Base-by-base conservation (phyloP, 2,888 invertebrate species). In the Eulithis testata region DNA sequence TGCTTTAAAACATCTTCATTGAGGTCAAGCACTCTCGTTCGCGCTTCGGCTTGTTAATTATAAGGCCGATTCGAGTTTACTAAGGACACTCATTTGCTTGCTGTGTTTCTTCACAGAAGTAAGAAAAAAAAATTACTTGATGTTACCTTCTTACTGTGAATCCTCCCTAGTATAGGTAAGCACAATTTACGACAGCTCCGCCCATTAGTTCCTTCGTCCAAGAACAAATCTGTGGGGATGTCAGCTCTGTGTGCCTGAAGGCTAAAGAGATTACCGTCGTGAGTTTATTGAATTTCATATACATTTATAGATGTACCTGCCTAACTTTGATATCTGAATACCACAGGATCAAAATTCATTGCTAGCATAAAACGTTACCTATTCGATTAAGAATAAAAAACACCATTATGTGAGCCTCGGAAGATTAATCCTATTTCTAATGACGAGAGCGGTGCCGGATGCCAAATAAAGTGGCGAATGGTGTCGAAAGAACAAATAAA, bases 401-500 rank as follows among this genome's bases (percentile, higher is more conserved):
- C 79, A 84, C 86, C 83, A 88, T 87, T 83, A 85, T 81, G 80
- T 21, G 2, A 21, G 21, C 21, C 21, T 21, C 1, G 21, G 21
- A 21, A 21, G 21, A 21, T 21, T 21, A 21, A 21, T 21, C 21
- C 21, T 21, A 21, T 21, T 21, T 21, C 1, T 21, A 21, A 21
- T 21, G 21, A 21, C 21, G 21, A 73, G 76, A 76, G 77, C 79
- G 77, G 62, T 58, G 58, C 76, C 81, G 80, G 80, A 82, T 80
- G 79, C 78, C 76, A 76, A 83, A 85, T 83, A 84, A 87, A 87
- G 81, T 85, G 83, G 79, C 77, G 77, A 82, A 84, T 85, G 87
- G 86, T 84, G 84, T 80, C 80, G 78, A 80, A 76, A 78, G 80
- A 73, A 85, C 85, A 86, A 89, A 89, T 86, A 86, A 82, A 88